These are phyloP conservation scores for Chrysochloris asiatica DNA, from an alignment of 2,113 vertebrate species.

Conservation along the genomic window DNA sequence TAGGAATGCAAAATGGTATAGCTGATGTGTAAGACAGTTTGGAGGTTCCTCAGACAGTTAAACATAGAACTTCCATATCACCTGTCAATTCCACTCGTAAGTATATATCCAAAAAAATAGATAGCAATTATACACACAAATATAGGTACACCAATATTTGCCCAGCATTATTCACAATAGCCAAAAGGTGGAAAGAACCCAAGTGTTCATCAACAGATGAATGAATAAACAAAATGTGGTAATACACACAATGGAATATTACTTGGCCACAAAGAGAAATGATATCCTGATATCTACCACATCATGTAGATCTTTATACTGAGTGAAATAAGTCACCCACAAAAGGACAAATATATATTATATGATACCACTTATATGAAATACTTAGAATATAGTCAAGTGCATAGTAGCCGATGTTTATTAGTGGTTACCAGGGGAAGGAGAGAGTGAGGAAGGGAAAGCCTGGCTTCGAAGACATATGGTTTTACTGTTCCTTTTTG, in stretches of 20 bases:
- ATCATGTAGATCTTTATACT: neutral
- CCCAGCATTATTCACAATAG: neutral
- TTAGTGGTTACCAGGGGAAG: neutral
- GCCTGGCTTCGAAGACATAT: neutral
- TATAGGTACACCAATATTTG: neutral
- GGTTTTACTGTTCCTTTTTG: no score
- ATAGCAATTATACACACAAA: neutral
- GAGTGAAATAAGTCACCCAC: neutral
- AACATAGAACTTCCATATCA: neutral
- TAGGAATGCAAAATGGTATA: neutral
- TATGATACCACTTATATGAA: neutral
- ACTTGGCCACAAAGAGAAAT: neutral
- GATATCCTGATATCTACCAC: neutral
- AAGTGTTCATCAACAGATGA: neutral
- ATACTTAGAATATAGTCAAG: neutral
- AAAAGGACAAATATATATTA: neutral
- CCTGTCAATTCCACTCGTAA: neutral
- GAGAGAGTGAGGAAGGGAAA: neutral
- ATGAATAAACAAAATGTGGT: neutral
- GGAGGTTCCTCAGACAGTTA: neutral
- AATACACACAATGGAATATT: neutral
- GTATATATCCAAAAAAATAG: neutral
- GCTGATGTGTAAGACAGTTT: neutral
- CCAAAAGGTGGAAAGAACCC: neutral
- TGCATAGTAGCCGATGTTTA: neutral